A percentile compares a stretch with the other conserved stretches of the same genome.
Evolutionary conservation across 1,140 invertebrate species (phyloP).

Genomic region (Pemphigus obesinymphae): DNA sequence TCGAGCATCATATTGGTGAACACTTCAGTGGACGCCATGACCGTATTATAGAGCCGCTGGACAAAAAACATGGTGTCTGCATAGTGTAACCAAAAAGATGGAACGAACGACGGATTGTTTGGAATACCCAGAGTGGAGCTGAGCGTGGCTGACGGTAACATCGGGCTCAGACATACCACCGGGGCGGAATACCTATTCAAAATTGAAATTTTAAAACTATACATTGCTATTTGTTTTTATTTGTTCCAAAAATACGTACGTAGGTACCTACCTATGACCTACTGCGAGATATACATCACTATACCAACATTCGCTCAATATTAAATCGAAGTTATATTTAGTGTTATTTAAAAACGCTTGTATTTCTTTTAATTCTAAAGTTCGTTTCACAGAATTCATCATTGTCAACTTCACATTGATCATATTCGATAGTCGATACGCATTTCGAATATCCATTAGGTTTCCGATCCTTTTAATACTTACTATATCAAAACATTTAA

Average conservation of each 20-base stretch:
- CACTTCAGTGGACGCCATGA: neutral
- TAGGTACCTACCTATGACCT: slow-evolving; percentile 39
- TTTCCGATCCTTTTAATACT: neutral
- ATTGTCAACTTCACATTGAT: neutral
- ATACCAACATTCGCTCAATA: slow-evolving; percentile 48
- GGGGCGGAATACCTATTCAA: neutral
- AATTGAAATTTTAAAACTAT: too few relatives aligned
- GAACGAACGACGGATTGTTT: neutral
- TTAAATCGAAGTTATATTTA: slow-evolving; percentile 45
- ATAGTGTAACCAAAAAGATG: neutral
- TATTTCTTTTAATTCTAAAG: neutral
- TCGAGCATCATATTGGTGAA: neutral
- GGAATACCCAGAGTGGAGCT: neutral
- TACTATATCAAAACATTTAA: too few relatives aligned
- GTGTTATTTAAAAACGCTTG: neutral
- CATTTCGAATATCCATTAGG: neutral
- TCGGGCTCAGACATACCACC: neutral
- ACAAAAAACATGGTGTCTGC: neutral
- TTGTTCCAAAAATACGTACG: too few relatives aligned
- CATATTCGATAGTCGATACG: neutral
- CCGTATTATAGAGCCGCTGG: neutral
- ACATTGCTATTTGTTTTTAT: too few relatives aligned
- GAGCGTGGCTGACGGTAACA: neutral
- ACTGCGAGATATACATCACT: slow-evolving; percentile 48
- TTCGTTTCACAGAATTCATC: neutral